Percentiles rank a stretch among this genome's conserved stretches.
These are phyloP conservation scores for Hydropotes inermis DNA, from an alignment of 2,113 vertebrate species.

Conservation along the genomic window DNA sequence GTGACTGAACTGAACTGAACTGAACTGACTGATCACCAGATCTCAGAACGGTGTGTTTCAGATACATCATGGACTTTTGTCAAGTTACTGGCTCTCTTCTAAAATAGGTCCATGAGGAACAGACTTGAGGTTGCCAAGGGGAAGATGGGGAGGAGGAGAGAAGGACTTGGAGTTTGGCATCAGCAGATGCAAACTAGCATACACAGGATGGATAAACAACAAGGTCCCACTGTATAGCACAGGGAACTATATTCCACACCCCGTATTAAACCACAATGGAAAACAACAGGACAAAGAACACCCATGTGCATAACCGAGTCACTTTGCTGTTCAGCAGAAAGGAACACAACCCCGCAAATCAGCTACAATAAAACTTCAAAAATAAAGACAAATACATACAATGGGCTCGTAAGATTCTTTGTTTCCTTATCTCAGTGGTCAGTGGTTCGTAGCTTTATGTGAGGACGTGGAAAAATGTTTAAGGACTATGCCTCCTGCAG, in stretches of 20 bases:
- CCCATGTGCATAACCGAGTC: no score
- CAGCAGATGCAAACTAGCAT: neutral
- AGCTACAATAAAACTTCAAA: neutral
- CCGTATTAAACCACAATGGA: neutral
- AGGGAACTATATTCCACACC: neutral
- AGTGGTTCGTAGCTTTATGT: neutral
- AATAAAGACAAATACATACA: neutral
- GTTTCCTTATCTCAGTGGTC: neutral
- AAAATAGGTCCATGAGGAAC: neutral
- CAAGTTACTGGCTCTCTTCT: neutral
- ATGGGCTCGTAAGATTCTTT: neutral
- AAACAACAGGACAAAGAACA: neutral
- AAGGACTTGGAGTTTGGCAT: neutral
- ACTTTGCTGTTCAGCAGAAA: neutral
- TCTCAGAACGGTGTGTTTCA: neutral
- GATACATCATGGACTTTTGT: neutral
- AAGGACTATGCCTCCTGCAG: neutral
- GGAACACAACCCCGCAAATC: accelerated
- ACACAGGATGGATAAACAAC: neutral
- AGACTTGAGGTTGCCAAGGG: neutral
- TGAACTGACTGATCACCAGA: neutral
- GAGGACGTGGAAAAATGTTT: neutral
- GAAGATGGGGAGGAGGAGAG: neutral
- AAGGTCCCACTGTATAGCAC: neutral
- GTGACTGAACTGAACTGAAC: no score